These are phyloP conservation scores for Noctua fimbriata DNA, from an alignment of 2,888 invertebrate genomes.

Conservation along the genomic window DNA sequence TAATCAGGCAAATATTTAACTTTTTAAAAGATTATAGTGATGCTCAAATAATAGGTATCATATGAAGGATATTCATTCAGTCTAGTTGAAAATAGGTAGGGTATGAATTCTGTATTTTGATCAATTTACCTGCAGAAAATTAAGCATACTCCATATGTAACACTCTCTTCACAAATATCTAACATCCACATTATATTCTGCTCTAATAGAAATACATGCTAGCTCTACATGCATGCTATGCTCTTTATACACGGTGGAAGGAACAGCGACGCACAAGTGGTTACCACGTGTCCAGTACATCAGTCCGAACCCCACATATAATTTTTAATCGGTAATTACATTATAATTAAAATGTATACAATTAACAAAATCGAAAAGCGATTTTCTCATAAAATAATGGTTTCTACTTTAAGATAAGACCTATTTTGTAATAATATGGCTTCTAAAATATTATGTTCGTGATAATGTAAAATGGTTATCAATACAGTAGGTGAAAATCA, in stretches of 20 bases:
- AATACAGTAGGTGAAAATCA: background rate
- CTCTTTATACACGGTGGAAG: background rate
- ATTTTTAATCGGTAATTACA: background rate
- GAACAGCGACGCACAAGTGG: background rate
- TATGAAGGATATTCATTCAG: background rate
- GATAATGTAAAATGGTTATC: background rate
- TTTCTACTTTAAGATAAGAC: background rate
- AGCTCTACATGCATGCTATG: no score
- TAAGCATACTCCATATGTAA: no score
- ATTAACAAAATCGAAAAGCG: background rate
- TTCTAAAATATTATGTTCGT: background rate
- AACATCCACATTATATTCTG: background rate
- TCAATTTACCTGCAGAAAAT: no score
- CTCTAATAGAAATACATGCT: background rate
- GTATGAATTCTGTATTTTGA: background rate
- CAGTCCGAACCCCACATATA: no score
- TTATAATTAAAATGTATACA: background rate
- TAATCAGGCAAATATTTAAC: background rate
- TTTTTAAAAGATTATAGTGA: background rate
- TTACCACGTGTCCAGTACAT: background rate
- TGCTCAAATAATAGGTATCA: background rate
- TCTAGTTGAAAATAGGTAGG: background rate
- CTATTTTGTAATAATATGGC: background rate
- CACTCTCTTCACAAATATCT: background rate
- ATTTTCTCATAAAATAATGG: background rate